phyloP scores from a whole-genome alignment of 2,113 vertebrate species.

The Xenopus laevis region DNA sequence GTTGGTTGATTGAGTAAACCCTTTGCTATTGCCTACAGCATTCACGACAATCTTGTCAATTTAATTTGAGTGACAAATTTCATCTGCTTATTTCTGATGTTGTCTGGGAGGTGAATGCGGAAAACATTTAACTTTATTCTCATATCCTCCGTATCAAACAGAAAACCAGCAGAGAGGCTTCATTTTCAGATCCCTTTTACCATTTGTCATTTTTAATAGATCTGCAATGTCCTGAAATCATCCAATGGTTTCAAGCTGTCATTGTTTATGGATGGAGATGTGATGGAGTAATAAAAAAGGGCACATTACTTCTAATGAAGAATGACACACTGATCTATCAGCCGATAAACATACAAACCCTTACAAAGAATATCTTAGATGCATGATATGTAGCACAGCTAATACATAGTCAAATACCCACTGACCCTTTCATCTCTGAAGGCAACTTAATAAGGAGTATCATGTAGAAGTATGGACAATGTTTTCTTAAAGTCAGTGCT shows the following conservation, averaged over 20 bases:
- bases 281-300: slow-evolving; percentile 17
- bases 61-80: slow-evolving; percentile 52
- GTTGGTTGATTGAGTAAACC: slow-evolving; percentile 51
- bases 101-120: slow-evolving; percentile 48
- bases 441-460: too few relatives aligned
- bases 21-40: slow-evolving; percentile 49
- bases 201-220: slow-evolving; percentile 37
- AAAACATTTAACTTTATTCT: slow-evolving; percentile 22
- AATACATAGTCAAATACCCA: too few relatives aligned
- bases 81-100: slow-evolving; percentile 49
- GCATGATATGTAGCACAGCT: too few relatives aligned
- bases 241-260: slow-evolving; percentile 20
- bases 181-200: slow-evolving; percentile 21
- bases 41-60: slow-evolving; percentile 51
- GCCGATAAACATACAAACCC: slow-evolving; percentile 10
- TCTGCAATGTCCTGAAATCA: slow-evolving; percentile 8
- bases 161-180: slow-evolving; percentile 16
- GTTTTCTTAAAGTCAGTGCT: too few relatives aligned
- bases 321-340: slow-evolving; percentile 33
- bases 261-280: slow-evolving; percentile 11
- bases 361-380: background rate
- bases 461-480: too few relatives aligned
- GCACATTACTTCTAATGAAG: slow-evolving; percentile 32
- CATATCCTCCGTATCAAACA: slow-evolving; percentile 30
- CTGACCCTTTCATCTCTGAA: too few relatives aligned